Base-by-base conservation (phyloP, 2,113 vertebrate genomes). In the Anhinga rufa region DNA sequence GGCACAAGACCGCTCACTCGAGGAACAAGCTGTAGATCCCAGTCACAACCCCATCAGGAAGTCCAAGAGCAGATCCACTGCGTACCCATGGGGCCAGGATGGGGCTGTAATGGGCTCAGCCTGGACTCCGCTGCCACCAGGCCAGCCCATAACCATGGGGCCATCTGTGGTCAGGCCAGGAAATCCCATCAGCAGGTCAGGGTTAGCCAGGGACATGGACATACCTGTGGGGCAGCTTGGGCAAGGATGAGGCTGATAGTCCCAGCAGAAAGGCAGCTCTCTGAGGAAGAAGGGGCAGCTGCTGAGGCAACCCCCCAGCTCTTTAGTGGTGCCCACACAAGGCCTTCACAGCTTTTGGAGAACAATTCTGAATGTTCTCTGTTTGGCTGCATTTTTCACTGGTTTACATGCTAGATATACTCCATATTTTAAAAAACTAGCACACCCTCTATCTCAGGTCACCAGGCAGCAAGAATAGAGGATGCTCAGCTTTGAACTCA, bases 81-180 rank as follows among this genome's bases (percentile, higher is more conserved):
- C 0, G 0, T 7, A 61, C 6, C 21, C 6, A 0, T 1, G 1
- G 12, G 42, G 14, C 3, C 28, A 71, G n/a, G 18, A 48, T 9
- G 31, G 40, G 24, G 8, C 55, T 70, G 34, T 25, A 65, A 22
- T 3, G 62, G 70, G 26, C 36, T 66, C 57, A 82, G 68, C 21
- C 34, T 17, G 64, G 28, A 36, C 7, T 10, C 9, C 2, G 3
- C 52, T 72, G 48, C 28, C 57, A 58, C 36, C 36, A 25, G 48
- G 7, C 9, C 42, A 17, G 6, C 31, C 32, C 1, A 1, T 9
- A 61, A 29, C 29, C 57, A 5, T 64, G 13, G 25, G 22, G 11
- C 5, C 5, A 11, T 20, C 32, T 0, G 0, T 15, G 24, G 32
- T 24, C 32, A 72, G 38, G 32, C 48, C n/a, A 64, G 51, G 29